phyloP scores from a whole-genome alignment of 1,140 invertebrate genomes.

The Zaprionus inermis region DNA sequence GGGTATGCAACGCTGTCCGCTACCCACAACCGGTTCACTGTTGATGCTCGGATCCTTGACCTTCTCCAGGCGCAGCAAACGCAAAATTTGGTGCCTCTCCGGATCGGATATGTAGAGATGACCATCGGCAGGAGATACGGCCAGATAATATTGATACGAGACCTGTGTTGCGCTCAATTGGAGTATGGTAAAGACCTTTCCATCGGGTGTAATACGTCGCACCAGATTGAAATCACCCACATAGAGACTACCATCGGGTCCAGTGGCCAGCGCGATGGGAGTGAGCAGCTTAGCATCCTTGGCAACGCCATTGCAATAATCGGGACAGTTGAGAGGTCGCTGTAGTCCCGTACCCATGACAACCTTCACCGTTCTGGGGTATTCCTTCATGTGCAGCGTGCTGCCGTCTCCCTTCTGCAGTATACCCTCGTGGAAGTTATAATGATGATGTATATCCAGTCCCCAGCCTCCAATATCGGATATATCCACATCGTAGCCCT shows the following conservation, averaged over 20 bases:
- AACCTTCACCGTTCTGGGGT: constrained; percentile 94
- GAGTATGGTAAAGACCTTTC: constrained; percentile 96
- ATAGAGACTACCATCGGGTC: constrained; percentile 97
- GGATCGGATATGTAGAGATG: constrained; percentile 98
- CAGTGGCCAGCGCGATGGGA: constrained; percentile 96
- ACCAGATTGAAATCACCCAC: constrained; percentile 99
- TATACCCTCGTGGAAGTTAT: constrained; percentile 98
- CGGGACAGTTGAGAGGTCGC: constrained; percentile 89
- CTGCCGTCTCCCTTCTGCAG: constrained; percentile 98
- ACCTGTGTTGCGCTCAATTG: constrained; percentile 96
- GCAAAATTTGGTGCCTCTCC: constrained; percentile 94
- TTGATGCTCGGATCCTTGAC: constrained; percentile 93
- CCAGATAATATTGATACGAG: constrained; percentile 97
- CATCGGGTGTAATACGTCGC: constrained; percentile 95
- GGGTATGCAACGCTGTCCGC: constrained; percentile 97
- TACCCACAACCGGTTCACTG: constrained; percentile 96
- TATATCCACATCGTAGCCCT: constrained; percentile 98
- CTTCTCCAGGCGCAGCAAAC: constrained; percentile 90
- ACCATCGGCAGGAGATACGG: constrained; percentile 97
- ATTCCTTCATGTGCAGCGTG: constrained; percentile 95
- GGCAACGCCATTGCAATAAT: constrained; percentile 93
- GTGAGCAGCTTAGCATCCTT: constrained; percentile 94
- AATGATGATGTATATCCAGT: constrained; percentile 98
- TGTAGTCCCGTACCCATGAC: constrained; percentile 97
- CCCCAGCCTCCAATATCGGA: constrained; percentile 99